Conservation (phyloP, 1,140 invertebrate species). For the Drosophila repleta region DNA sequence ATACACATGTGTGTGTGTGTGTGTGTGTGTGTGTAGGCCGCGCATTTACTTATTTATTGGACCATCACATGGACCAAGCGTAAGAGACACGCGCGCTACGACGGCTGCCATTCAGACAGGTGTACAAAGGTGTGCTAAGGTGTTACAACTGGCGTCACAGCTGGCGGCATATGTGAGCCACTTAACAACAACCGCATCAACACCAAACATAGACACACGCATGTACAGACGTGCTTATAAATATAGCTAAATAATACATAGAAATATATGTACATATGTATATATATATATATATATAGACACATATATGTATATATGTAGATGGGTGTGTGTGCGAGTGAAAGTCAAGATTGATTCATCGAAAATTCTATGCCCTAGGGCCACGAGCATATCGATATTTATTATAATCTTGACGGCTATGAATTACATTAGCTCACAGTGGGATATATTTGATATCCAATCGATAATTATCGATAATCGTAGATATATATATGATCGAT, state of each 20-base stretch:
- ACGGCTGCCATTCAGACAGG: constrained; percentile 7
- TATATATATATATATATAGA: not conserved
- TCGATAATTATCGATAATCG: too few relatives aligned
- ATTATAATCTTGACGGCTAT: not conserved
- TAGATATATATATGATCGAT: too few relatives aligned
- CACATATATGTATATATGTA: not conserved
- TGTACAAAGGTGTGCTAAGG: not conserved
- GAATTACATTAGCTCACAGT: not conserved
- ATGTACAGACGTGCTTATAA: not conserved
- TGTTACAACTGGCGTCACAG: constrained; percentile 19
- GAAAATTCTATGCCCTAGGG: constrained; percentile 17
- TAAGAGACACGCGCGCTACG: constrained; percentile 2
- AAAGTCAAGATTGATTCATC: constrained; percentile 36
- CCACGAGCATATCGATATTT: not conserved
- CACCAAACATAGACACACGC: constrained; percentile 22
- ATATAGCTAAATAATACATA: too few relatives aligned
- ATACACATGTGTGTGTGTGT: constrained; percentile 12
- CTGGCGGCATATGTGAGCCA: constrained; percentile 41
- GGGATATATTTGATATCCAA: too few relatives aligned
- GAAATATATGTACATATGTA: too few relatives aligned
- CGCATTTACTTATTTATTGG: constrained; percentile 52
- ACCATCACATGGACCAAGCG: constrained; percentile 38
- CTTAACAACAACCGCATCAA: constrained; percentile 48
- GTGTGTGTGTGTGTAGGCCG: constrained; percentile 28
- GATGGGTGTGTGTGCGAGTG: not conserved